These are phyloP conservation scores for Chaetops frenatus DNA, from an alignment of 2,113 vertebrate species.

Conservation along the genomic window DNA sequence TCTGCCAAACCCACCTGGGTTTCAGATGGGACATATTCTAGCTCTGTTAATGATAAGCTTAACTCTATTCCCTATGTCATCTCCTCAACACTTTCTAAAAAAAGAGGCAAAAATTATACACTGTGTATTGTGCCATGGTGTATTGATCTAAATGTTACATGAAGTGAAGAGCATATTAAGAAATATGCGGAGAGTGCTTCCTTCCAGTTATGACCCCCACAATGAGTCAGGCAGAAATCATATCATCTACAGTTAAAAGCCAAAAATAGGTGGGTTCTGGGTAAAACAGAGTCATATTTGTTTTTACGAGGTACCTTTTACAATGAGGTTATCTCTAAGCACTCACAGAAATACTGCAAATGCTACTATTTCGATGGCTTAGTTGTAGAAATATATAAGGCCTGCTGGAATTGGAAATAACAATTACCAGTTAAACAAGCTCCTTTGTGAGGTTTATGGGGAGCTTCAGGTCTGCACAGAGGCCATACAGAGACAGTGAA, in stretches of 20 bases:
- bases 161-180: not conserved
- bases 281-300: not conserved
- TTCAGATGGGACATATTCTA: conserved; percentile 67
- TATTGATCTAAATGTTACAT: conserved; percentile 8
- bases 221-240: not conserved
- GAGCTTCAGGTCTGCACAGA: not conserved
- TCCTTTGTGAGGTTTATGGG: not conserved
- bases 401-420: not conserved
- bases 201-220: not conserved
- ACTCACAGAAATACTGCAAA: not conserved
- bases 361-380: not conserved
- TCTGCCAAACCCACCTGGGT: conserved; percentile 75
- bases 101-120: not conserved
- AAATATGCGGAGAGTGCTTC: not conserved
- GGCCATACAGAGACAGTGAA: not conserved
- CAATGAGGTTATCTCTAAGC: not conserved
- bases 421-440: not conserved
- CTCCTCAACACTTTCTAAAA: not conserved
- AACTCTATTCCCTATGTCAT: not conserved
- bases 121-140: not conserved
- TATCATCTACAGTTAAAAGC: not conserved
- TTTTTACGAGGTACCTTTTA: conserved; percentile 10
- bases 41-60: conserved; percentile 66
- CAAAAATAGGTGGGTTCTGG: not conserved
- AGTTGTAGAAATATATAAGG: not conserved